Evolutionary conservation across 2,113 vertebrate genomes (phyloP), one percentile per base, ranked within the genome.

Genomic region (Notarius lentiginosus): DNA sequence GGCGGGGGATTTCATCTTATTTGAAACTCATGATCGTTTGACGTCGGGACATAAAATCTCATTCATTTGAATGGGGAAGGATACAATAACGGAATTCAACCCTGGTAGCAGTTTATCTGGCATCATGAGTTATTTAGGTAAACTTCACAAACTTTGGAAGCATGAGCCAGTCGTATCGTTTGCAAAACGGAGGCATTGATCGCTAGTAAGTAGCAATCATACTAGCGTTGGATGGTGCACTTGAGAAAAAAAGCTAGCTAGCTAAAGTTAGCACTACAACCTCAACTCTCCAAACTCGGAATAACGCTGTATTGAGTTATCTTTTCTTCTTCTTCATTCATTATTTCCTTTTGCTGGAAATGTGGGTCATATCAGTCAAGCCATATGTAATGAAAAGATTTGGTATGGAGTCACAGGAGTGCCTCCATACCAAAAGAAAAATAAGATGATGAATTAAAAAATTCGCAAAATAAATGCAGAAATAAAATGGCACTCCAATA

Each of bases 321-420:
- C 17, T 12, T 41, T 41, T 24, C 24, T 75, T 24, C 5, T 22
- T 0, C 5, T 24, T 24, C 47, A 14, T 1, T 12, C 41, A 41
- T 41, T 7, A 81, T 81, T 41, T 61, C 10, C 30, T 34, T 10
- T 60, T 34, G 22, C n/a, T 34, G 30, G 22, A 79, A 79, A 79
- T 24, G 17, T 24, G 34, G 34, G 24, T 60, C 27, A 41, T 60
- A 80, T 80, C 30, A 80, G 56, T 22, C 61, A 81, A 61, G 15
- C 8, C 30, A 12, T 80, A 22, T 58, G 34, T 60, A 34, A 80
- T 81, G 79, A 41, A 61, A 81, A 81, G 56, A 61, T 47, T 81
- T 47, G 56, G 41, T 41, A 41, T 41, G 41, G 41, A 41, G 41
- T 41, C 41, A 41, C 41, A 41, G 41, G 41, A 41, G 41, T 41